Conservation (phyloP, 2,113 vertebrate species). For the Carollia perspicillata region DNA sequence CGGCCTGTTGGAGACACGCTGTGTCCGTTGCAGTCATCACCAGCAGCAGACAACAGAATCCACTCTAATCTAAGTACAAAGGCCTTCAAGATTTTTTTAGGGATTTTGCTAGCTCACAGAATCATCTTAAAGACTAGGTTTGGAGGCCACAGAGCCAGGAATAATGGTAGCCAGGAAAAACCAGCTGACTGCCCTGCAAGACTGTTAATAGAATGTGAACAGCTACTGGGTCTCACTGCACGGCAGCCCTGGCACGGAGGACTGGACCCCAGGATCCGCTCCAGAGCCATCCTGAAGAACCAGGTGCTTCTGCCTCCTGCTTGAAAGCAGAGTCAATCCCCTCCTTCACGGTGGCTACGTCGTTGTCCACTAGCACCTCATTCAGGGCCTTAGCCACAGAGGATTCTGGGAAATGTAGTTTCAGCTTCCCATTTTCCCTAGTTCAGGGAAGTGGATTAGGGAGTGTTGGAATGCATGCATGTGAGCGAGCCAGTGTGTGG, state of each 20-base stretch:
- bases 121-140: neutral
- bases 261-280: too few species aligned
- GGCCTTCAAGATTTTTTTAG: neutral
- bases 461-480: neutral
- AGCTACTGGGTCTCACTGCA: too few species aligned
- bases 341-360: neutral
- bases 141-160: neutral
- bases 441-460: neutral
- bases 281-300: neutral
- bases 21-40: neutral
- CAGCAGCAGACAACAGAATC: neutral
- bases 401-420: constrained; percentile 17
- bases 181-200: neutral
- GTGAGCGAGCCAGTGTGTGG: neutral
- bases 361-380: too few species aligned
- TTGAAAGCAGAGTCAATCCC: neutral
- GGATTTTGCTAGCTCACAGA: neutral
- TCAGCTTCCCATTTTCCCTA: neutral
- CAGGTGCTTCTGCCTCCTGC: neutral
- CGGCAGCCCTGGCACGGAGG: neutral
- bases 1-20: too few species aligned
- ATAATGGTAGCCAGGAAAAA: neutral
- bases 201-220: neutral
- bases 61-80: neutral
- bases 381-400: neutral